Evolutionary conservation across 2,888 invertebrate genomes (phyloP).

Genomic region (Ephialtes manifestator): DNA sequence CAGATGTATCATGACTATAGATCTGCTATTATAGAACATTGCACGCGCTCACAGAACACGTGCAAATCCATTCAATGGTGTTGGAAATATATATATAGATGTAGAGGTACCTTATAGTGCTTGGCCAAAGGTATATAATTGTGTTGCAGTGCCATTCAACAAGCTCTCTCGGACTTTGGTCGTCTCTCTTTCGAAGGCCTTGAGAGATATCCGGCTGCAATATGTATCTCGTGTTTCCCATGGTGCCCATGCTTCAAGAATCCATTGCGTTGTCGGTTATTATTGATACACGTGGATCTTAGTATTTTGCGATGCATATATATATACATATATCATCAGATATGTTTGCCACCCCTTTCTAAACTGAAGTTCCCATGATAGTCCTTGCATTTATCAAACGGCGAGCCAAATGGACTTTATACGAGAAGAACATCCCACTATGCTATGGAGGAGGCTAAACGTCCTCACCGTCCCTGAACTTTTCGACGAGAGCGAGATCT

Average conservation of each 20-base stretch:
- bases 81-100: background rate
- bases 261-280: slow-evolving; percentile 23
- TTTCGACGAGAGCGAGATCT: slow-evolving; percentile 58
- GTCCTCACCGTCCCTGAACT: slow-evolving; percentile 59
- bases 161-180: slow-evolving; percentile 11
- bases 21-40: slow-evolving; percentile 33
- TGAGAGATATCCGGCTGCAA: slow-evolving; percentile 49
- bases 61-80: slow-evolving; percentile 24
- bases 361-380: slow-evolving; percentile 17
- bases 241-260: background rate
- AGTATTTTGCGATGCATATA: background rate
- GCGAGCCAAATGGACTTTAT: slow-evolving; percentile 47
- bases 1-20: slow-evolving; percentile 48
- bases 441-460: background rate
- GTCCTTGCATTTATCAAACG: slow-evolving; percentile 61
- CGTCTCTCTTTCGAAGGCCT: slow-evolving; percentile 45
- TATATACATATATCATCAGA: slow-evolving; percentile 8
- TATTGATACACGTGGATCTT: slow-evolving; percentile 25
- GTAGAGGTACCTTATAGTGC: slow-evolving; percentile 1
- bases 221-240: slow-evolving; percentile 33
- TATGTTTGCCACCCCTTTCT: slow-evolving; percentile 11
- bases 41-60: slow-evolving; percentile 38
- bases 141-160: slow-evolving; percentile 42
- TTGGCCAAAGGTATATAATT: slow-evolving; percentile 18
- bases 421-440: slow-evolving; percentile 28